Conservation (phyloP, 2,888 invertebrate species). For the Drosophila kambysellisi region DNA sequence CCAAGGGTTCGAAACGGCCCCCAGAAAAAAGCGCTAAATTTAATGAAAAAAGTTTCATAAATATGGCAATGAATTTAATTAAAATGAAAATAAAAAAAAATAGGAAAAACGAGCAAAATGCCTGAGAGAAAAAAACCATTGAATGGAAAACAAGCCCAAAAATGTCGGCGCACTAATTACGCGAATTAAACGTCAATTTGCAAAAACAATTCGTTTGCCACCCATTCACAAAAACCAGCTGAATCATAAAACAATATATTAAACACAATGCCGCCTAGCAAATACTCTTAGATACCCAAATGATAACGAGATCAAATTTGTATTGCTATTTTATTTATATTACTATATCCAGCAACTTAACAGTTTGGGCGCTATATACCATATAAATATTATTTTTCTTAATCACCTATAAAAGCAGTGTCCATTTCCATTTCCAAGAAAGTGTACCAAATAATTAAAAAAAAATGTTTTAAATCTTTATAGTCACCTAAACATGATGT, state of each 20-base stretch:
- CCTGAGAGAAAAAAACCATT: constrained; percentile 3
- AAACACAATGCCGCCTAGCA: not conserved
- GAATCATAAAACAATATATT: constrained; percentile 1
- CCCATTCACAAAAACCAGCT: constrained; percentile 38
- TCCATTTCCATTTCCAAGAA: not conserved
- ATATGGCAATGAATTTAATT: constrained; percentile 81
- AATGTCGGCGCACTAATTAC: constrained; percentile 78
- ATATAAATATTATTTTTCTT: not conserved
- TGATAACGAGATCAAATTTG: not conserved
- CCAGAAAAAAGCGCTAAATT: constrained; percentile 69
- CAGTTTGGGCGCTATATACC: too few relatives aligned
- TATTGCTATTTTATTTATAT: not conserved
- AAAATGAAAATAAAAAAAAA: constrained; percentile 58
- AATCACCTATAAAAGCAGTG: not conserved
- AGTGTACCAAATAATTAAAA: not conserved
- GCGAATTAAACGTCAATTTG: constrained; percentile 80
- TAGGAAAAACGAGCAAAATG: constrained; percentile 14
- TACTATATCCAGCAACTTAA: not conserved
- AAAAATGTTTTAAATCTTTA: not conserved
- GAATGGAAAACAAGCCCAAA: constrained; percentile 64
- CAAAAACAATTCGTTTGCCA: constrained; percentile 76
- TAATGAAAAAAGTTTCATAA: constrained; percentile 81
- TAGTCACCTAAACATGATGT: not conserved
- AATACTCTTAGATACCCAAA: constrained; percentile 19
- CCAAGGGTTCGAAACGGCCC: constrained; percentile 56